phyloP scores from a whole-genome alignment of 1,140 invertebrate genomes.

The Euwallacea fornicatus region DNA sequence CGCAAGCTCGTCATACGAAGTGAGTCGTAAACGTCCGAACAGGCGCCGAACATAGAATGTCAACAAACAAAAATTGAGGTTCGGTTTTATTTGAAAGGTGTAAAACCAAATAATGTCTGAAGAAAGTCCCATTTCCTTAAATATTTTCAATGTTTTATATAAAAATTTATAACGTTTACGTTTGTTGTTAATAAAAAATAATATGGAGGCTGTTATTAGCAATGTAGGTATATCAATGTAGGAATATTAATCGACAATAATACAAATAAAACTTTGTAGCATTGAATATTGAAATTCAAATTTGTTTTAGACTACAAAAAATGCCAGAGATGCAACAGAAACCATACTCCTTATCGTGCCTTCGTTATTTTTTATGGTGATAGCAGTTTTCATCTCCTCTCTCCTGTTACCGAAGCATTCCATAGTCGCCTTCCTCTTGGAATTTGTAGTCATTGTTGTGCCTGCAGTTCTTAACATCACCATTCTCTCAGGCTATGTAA shows the following conservation, averaged over 20 bases:
- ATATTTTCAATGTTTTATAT: no score
- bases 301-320: constrained; percentile 23
- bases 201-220: no score
- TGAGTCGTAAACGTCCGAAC: constrained; percentile 5
- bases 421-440: constrained; percentile 30
- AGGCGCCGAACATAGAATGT: not conserved
- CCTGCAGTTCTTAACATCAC: constrained; percentile 43
- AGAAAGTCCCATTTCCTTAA: no score
- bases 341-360: constrained; percentile 56
- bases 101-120: no score
- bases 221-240: no score
- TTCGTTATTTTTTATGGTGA: constrained; percentile 49
- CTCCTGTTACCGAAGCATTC: constrained; percentile 25
- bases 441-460: constrained; percentile 41
- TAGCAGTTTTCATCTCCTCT: constrained; percentile 34
- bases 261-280: no score
- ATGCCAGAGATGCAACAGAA: constrained; percentile 47
- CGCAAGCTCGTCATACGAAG: constrained; percentile 11
- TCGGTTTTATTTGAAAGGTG: constrained; percentile 1
- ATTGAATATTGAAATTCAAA: no score
- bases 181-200: no score
- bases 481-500: constrained; percentile 39
- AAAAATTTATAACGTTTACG: no score
- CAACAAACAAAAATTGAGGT: constrained; percentile 34
- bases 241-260: no score